Evolutionary conservation across 92 coral and sea anemone species (phyloP), one percentile per base, ranked within the genome.

Genomic region (Epizoanthus fatuus): DNA sequence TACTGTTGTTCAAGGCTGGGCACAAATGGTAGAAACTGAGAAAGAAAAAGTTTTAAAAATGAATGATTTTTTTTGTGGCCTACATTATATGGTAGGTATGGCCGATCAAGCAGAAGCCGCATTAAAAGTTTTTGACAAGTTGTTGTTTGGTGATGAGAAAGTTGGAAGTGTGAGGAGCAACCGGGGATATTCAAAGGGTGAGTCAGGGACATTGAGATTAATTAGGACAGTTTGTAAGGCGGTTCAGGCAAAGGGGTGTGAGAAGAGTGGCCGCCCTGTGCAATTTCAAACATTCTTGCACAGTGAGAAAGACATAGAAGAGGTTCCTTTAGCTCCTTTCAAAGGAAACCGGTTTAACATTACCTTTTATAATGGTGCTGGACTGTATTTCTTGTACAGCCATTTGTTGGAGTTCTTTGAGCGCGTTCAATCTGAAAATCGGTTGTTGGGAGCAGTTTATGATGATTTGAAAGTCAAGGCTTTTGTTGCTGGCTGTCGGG

Each of bases 401-500:
- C 87, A 72, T 72, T 59, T 84, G 37, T 42, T 14, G 9, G 81
- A 84, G 37, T 72, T 60, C 59, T 77, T 84, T 84, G 75, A 59
- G 10, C 66, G 67, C 7, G 55, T 67, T 72, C 81, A 76, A 25
- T 72, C 81, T 20, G 73, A 76, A 63, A 84, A 72, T 63, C 68
- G 70, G 44, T 72, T 84, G 55, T 70, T 84, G 38, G 63, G 78
- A 66, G 72, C 78, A n/a, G 81, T 63, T 40, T 76, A 66, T 62
- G 78, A 84, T 60, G 88, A 73, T 70, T 72, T 84, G 63, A 15
- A 72, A 19, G 88, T 72, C 17, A 68, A 62, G 58, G 88, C 78
- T 39, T 84, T 60, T 78, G 54, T 84, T 59, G 87, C 87, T 71
- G 87, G 81, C 20, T 67, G 66, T 42, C 54, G 81, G 63, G 87